Percentiles rank a stretch among this genome's conserved stretches.
Conservation (phyloP, 2,888 invertebrate genomes). For the Drosophila phalerata region DNA sequence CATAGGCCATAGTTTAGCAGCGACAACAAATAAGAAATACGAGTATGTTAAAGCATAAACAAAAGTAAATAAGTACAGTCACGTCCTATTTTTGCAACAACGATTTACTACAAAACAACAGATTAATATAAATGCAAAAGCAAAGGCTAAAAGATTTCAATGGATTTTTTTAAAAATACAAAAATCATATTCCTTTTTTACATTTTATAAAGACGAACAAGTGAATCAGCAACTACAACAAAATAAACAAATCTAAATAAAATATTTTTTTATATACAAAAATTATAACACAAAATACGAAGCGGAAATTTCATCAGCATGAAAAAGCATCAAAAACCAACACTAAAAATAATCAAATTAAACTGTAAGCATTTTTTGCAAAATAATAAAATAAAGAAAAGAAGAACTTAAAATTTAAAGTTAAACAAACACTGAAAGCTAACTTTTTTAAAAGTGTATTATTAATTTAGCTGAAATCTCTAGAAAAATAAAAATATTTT, state of each 20-base stretch:
- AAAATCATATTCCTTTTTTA: slow-evolving; percentile 77
- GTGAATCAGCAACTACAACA: slow-evolving; percentile 58
- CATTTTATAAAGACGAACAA: slow-evolving; percentile 71
- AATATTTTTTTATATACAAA: slow-evolving; percentile 75
- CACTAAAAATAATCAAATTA: slow-evolving; percentile 61
- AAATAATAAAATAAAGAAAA: slow-evolving; percentile 43
- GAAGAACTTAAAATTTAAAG: slow-evolving; percentile 35
- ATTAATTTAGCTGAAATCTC: slow-evolving; percentile 78
- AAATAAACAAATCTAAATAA: slow-evolving; percentile 40
- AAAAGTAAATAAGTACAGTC: slow-evolving; percentile 77
- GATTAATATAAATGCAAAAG: slow-evolving; percentile 34
- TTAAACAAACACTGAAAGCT: slow-evolving; percentile 45
- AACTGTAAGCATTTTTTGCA: slow-evolving; percentile 74
- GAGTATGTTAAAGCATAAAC: slow-evolving; percentile 35
- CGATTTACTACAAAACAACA: slow-evolving; percentile 81
- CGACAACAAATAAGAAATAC: slow-evolving; percentile 34
- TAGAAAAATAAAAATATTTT: slow-evolving; percentile 64
- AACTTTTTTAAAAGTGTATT: slow-evolving; percentile 73
- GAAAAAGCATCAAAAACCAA: slow-evolving; percentile 48
- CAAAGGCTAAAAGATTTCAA: slow-evolving; percentile 48
- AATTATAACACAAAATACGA: slow-evolving; percentile 47
- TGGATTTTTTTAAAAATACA: slow-evolving; percentile 48
- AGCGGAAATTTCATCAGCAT: slow-evolving; percentile 40
- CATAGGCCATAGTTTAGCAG: slow-evolving; percentile 67
- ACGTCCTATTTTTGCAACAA: slow-evolving; percentile 86